Evolutionary conservation across 1,140 invertebrate genomes (phyloP).

Genomic region (Ceratina calcarata): DNA sequence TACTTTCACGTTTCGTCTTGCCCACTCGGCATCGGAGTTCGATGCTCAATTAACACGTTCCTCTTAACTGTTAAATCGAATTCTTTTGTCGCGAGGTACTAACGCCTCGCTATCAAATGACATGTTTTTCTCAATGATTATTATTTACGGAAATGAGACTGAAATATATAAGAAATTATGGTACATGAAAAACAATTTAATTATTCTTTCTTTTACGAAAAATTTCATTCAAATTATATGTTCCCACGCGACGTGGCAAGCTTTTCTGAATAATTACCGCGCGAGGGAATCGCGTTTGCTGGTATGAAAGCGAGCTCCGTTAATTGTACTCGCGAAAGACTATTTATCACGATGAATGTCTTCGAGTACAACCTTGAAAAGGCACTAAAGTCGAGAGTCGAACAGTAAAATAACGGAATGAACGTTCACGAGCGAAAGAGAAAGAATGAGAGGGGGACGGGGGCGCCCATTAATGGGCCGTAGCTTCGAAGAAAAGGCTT

Average conservation of each 20-base stretch:
- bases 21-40: not conserved
- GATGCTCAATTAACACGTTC: not conserved
- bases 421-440: slow-evolving; percentile 41
- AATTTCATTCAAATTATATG: not conserved
- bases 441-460: not conserved
- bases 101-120: not conserved
- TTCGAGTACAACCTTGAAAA: slow-evolving; percentile 48
- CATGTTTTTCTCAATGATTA: not conserved
- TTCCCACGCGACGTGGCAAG: not conserved
- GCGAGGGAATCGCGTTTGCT: slow-evolving; percentile 1
- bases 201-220: no score
- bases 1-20: not conserved
- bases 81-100: not conserved
- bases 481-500: slow-evolving; percentile 62
- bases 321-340: slow-evolving; percentile 46
- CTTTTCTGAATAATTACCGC: not conserved
- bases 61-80: not conserved
- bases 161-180: no score
- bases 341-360: slow-evolving; percentile 59
- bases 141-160: not conserved
- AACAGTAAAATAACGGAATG: slow-evolving; percentile 57
- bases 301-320: slow-evolving; percentile 34
- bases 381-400: slow-evolving; percentile 51
- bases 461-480: slow-evolving; percentile 53
- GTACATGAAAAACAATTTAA: no score